A percentile compares a stretch with the other conserved stretches of the same genome.
Evolutionary conservation across 1,140 invertebrate genomes (phyloP).

Genomic region (Megalopta genalis): DNA sequence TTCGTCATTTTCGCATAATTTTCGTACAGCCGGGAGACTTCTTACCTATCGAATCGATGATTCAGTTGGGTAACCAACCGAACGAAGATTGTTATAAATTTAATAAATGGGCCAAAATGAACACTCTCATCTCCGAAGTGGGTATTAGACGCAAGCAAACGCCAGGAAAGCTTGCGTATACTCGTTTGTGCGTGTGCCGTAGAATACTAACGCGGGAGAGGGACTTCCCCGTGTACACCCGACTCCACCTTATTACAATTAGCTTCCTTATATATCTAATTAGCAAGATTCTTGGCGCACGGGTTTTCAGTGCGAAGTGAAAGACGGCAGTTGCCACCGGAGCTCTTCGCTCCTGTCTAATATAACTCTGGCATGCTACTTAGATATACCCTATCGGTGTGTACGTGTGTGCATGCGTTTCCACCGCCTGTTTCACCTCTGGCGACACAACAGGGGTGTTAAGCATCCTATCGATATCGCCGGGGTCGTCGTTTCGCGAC

Average conservation of each 20-base stretch:
- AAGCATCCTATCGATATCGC: not conserved
- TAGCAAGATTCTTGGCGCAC: conserved; percentile 74
- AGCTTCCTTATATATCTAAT: conserved; percentile 77
- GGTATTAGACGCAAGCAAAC: conserved; percentile 25
- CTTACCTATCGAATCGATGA: no score
- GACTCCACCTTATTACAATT: conserved; percentile 77
- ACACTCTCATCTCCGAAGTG: conserved; percentile 38
- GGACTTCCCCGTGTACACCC: conserved; percentile 66
- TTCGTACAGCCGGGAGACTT: no score
- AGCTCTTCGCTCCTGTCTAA: conserved; percentile 72
- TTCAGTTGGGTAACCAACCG: no score
- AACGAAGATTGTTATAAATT: no score
- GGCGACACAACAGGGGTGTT: conserved; percentile 5
- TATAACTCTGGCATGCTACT: conserved; percentile 63
- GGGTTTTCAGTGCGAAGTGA: conserved; percentile 72
- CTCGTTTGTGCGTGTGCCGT: conserved; percentile 45
- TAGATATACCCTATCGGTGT: conserved; percentile 58
- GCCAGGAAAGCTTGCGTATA: conserved; percentile 37
- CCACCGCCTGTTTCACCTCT: conserved; percentile 16
- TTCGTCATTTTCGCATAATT: no score
- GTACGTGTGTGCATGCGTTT: conserved; percentile 28
- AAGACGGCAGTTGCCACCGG: conserved; percentile 75
- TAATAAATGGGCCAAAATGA: not conserved
- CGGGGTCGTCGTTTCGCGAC: not conserved
- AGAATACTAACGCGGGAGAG: conserved; percentile 29